phyloP scores from a whole-genome alignment of 2,888 invertebrate species.

The Actias luna region DNA sequence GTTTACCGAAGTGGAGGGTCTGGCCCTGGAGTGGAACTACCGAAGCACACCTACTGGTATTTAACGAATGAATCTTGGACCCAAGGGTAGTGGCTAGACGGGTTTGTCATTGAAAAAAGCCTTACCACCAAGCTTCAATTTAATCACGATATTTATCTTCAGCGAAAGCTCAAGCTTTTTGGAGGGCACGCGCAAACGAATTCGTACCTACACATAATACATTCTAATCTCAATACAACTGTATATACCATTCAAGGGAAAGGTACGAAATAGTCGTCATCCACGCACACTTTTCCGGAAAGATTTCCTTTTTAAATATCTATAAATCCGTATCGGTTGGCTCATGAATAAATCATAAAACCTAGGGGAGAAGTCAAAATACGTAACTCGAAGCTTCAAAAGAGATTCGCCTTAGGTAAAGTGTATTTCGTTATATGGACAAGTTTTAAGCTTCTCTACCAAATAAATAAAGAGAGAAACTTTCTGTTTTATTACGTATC shows the following conservation, averaged over 20 bases:
- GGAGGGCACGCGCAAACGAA: background rate
- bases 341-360: conserved; percentile 34
- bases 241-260: background rate
- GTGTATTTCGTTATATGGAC: background rate
- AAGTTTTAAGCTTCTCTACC: background rate
- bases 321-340: conserved; percentile 24
- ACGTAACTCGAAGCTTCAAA: conserved; percentile 20
- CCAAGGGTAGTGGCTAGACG: too few relatives aligned
- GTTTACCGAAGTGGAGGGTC: too few relatives aligned
- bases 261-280: background rate
- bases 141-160: too few relatives aligned
- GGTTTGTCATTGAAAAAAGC: too few relatives aligned
- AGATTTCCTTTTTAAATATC: conserved; percentile 25
- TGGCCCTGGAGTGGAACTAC: too few relatives aligned
- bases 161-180: too few relatives aligned
- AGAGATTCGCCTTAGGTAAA: conserved; percentile 7
- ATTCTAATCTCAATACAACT: background rate
- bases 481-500: background rate
- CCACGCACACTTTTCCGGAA: conserved; percentile 1
- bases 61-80: too few relatives aligned
- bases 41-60: too few relatives aligned
- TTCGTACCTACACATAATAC: background rate
- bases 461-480: background rate
- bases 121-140: too few relatives aligned
- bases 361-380: conserved; percentile 29